Percentiles rank a stretch among this genome's conserved stretches.
Evolutionary conservation across 2,113 vertebrate genomes (phyloP).

Genomic region (Phalacrocorax aristotelis): DNA sequence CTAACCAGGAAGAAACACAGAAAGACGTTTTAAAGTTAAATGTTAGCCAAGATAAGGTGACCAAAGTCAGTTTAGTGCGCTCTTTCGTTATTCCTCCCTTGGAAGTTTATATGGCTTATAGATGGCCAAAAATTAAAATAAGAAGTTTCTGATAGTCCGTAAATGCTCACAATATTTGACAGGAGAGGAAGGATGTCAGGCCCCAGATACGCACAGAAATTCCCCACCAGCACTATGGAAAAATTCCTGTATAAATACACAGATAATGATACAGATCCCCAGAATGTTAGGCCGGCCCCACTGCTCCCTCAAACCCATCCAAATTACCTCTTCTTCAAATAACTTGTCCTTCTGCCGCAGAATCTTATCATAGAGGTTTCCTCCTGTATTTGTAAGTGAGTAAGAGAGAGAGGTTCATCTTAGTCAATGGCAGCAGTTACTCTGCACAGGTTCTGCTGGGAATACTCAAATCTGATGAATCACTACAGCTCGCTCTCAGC

Average conservation of each 20-base stretch:
- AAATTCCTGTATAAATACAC: neutral
- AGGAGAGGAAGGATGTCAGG: neutral
- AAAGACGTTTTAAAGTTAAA: neutral
- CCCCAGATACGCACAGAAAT: conserved; percentile 8
- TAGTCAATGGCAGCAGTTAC: neutral
- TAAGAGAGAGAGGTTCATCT: neutral
- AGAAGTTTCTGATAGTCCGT: neutral
- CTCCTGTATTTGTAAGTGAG: conserved; percentile 79
- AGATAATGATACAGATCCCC: neutral
- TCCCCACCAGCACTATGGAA: neutral
- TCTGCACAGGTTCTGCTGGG: neutral
- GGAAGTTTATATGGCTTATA: neutral
- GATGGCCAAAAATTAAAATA: neutral
- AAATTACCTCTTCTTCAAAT: conserved; percentile 90
- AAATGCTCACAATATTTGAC: neutral
- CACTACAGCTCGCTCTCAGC: neutral
- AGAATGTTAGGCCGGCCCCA: neutral
- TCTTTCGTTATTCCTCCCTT: neutral
- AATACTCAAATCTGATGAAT: neutral
- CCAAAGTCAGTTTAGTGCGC: neutral
- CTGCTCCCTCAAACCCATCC: neutral
- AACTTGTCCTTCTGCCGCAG: conserved; percentile 90
- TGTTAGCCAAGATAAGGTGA: neutral
- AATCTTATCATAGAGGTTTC: conserved; percentile 97
- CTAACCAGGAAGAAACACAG: neutral